Base-by-base conservation (phyloP, 2,888 invertebrate genomes). In the Criorhina ranunculi region DNA sequence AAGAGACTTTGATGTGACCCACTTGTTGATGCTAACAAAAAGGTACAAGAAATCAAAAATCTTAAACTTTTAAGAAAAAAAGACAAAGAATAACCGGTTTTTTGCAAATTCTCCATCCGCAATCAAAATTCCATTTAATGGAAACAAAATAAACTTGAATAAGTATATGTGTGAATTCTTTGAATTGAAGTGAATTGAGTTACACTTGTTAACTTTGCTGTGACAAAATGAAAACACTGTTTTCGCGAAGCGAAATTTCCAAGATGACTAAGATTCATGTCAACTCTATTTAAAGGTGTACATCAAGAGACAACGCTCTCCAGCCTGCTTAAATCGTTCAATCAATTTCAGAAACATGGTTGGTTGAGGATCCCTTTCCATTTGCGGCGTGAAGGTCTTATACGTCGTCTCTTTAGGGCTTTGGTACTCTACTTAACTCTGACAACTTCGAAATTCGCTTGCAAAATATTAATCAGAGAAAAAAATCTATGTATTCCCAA, bases 361-460 rank as follows among this genome's bases (percentile, higher is more conserved):
- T n/a, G n/a, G n/a, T n/a, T n/a, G n/a, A n/a, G n/a, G n/a, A n/a
- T n/a, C n/a, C n/a, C n/a, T n/a, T n/a, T n/a, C n/a, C n/a, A n/a
- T n/a, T n/a, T n/a, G n/a, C n/a, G n/a, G n/a, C n/a, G n/a, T n/a
- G n/a, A n/a, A n/a, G n/a, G n/a, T n/a, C n/a, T n/a, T n/a, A n/a
- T n/a, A n/a, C n/a, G n/a, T n/a, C n/a, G n/a, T n/a, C n/a, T n/a
- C n/a, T n/a, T n/a, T n/a, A n/a, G n/a, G n/a, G n/a, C n/a, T n/a
- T n/a, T n/a, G n/a, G n/a, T n/a, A n/a, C n/a, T n/a, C n/a, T n/a
- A n/a, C n/a, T n/a, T n/a, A n/a, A n/a, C n/a, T n/a, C n/a, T n/a
- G n/a, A n/a, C n/a, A n/a, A n/a, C n/a, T n/a, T 7, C 51, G 19
- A 57, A 44, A 55, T 66, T 67, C 67, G 67, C 66, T 80, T 80